Evolutionary conservation across 2,113 vertebrate genomes (phyloP), one percentile per base, ranked within the genome.

Genomic region (Sorex araneus): DNA sequence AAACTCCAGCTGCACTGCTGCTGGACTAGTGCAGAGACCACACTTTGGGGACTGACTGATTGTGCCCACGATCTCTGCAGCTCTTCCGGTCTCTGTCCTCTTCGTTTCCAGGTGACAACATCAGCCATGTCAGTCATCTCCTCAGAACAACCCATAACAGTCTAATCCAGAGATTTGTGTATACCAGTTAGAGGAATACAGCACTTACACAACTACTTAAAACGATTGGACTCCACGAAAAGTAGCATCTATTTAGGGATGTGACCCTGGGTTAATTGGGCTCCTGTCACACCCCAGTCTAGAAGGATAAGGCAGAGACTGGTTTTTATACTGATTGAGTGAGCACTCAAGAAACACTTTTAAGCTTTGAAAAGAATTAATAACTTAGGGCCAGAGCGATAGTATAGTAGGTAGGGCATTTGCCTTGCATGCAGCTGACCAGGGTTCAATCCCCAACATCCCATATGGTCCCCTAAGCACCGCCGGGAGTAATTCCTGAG

Each of bases 301-400:
- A 34, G 90, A 11, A 71, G 63, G 10, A 28, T 81, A 30, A 76
- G 45, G 36, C 36, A 8, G 18, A 6, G 66, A 47, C 7, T 43
- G 3, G 57, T 84, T 77, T 83, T 77, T 64, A 60, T 3, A 50
- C 16, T 15, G 45, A 4, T 76, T 21, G 10, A 64, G n/a, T 83
- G 78, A 93, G 28, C 57, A 43, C 47, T 7, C 21, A 28, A 63
- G 21, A 60, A 60, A 16, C 57, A 60, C 57, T 60, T 36, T 34
- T 93, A 71, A 81, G 80, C 76, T 67, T 34, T 60, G 79, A 66
- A 86, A 86, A n/a, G n/a, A n/a, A n/a, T n/a, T n/a, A n/a, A n/a
- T n/a, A n/a, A n/a, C n/a, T n/a, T n/a, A n/a, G n/a, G n/a, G n/a
- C n/a, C n/a, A n/a, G n/a, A n/a, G n/a, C n/a, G n/a, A n/a, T n/a